Evolutionary conservation across 2,888 invertebrate species (phyloP), one percentile per base, ranked within the genome.

Genomic region (Smittia aterrima): DNA sequence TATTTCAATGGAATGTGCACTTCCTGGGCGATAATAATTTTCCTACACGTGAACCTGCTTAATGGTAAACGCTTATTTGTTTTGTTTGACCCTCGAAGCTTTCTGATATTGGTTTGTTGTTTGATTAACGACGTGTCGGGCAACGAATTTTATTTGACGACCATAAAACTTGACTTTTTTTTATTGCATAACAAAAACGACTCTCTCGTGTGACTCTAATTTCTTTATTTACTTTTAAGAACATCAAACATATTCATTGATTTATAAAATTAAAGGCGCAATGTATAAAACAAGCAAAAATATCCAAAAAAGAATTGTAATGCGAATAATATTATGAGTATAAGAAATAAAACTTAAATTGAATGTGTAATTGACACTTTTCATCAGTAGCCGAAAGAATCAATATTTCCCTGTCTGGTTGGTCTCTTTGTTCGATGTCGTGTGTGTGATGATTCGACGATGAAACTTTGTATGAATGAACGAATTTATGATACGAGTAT

Each of bases 261-360:
- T 47, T 47, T 47, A 47, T 47, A 47, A 11, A 47, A 47, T 47
- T 47, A 47, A 47, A 47, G 13, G 11, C 13, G 47, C 47, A 47
- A 47, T 47, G 47, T 47, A 47, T 18, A 54, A 41, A 68, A 68
- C 47, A 24, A 68, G n/a, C n/a, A n/a, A n/a, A n/a, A n/a, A 54
- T 16, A 54, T 20, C 41, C 54, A n/a, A n/a, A n/a, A n/a, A n/a
- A 25, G 27, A 71, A 70, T 54, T 71, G 70, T 71, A 71, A 71
- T 68, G 20, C 40, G 16, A 20, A 32, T 67, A 67, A 25, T 67
- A 67, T 53, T 18, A 32, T n/a, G n/a, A n/a, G n/a, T n/a, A 22
- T 47, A 54, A 41, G 54, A 71, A 71, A 71, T 71, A 71, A 71
- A 71, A 54, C 53, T 71, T 71, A 71, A 71, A 71, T 71, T 71